These are phyloP conservation scores for Drosophila pegasa DNA, from an alignment of 2,888 invertebrate species.

Conservation along the genomic window DNA sequence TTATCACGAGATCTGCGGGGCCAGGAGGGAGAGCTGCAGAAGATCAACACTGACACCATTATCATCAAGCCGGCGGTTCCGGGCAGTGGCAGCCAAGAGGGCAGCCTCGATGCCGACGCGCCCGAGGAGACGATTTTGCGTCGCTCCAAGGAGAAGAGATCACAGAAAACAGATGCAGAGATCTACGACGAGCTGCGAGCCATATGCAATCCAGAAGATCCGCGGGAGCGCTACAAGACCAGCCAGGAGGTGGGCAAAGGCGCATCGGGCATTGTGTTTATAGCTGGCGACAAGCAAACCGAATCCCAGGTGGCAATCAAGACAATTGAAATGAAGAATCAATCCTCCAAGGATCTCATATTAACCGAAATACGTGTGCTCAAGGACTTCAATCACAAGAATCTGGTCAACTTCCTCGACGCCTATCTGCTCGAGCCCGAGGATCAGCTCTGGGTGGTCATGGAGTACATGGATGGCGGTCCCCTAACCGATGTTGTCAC, in stretches of 20 bases:
- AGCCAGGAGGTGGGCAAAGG: conserved; percentile 95
- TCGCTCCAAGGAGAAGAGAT: conserved; percentile 83
- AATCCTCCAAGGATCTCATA: conserved; percentile 97
- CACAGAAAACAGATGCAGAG: conserved; percentile 84
- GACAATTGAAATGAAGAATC: conserved; percentile 97
- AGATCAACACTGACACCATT: conserved; percentile 82
- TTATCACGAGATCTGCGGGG: conserved; percentile 84
- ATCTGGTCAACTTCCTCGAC: conserved; percentile 97
- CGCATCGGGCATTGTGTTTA: conserved; percentile 96
- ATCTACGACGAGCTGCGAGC: conserved; percentile 90
- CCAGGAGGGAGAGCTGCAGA: conserved; percentile 62
- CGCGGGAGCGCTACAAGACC: conserved; percentile 91
- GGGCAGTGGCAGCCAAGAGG: conserved; percentile 51
- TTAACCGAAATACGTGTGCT: conserved; percentile 97
- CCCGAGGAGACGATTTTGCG: conserved; percentile 84
- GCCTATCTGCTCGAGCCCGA: conserved; percentile 95
- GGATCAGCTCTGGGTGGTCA: conserved; percentile 97
- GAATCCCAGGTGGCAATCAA: conserved; percentile 95
- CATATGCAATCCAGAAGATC: conserved; percentile 94
- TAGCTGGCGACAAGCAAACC: conserved; percentile 91
- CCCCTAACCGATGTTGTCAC: conserved; percentile 98
- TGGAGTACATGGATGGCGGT: conserved; percentile 98
- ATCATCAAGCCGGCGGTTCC: conserved; percentile 82
- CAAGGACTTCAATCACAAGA: conserved; percentile 96
- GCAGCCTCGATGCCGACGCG: conserved; percentile 83